Percentiles rank a stretch among this genome's conserved stretches.
Evolutionary conservation across 2,888 invertebrate genomes (phyloP).

Genomic region (Melinopterus prodromus): DNA sequence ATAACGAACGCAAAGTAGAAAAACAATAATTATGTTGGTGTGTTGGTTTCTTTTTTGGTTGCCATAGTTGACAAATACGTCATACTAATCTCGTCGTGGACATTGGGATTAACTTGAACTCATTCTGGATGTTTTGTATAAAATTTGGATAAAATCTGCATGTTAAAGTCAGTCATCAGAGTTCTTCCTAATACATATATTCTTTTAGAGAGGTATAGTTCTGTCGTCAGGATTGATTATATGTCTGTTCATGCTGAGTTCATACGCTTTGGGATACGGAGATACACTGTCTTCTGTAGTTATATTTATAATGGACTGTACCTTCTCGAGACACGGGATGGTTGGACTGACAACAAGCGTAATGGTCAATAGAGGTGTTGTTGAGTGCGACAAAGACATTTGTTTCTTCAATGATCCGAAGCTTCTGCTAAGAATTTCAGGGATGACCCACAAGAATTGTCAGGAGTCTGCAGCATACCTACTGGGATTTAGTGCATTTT

Average conservation of each 20-base stretch:
- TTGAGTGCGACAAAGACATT: constrained; percentile 32
- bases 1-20: too few relatives aligned
- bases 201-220: not conserved
- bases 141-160: too few relatives aligned
- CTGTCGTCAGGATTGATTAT: not conserved
- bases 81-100: too few relatives aligned
- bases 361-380: constrained; percentile 14
- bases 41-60: too few relatives aligned
- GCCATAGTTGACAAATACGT: too few relatives aligned
- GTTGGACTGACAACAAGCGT: constrained; percentile 25
- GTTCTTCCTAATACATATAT: too few relatives aligned
- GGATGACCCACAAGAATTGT: constrained; percentile 22
- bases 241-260: not conserved
- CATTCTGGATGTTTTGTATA: too few relatives aligned
- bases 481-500: not conserved
- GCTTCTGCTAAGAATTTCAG: constrained; percentile 12
- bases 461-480: not conserved
- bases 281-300: not conserved
- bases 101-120: too few relatives aligned
- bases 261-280: not conserved
- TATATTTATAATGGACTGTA: not conserved
- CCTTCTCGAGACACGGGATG: constrained; percentile 20
- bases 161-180: too few relatives aligned
- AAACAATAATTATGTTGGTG: too few relatives aligned
- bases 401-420: constrained; percentile 30